Base-by-base conservation (phyloP, 2,113 vertebrate genomes). In the Phaetusa simplex region DNA sequence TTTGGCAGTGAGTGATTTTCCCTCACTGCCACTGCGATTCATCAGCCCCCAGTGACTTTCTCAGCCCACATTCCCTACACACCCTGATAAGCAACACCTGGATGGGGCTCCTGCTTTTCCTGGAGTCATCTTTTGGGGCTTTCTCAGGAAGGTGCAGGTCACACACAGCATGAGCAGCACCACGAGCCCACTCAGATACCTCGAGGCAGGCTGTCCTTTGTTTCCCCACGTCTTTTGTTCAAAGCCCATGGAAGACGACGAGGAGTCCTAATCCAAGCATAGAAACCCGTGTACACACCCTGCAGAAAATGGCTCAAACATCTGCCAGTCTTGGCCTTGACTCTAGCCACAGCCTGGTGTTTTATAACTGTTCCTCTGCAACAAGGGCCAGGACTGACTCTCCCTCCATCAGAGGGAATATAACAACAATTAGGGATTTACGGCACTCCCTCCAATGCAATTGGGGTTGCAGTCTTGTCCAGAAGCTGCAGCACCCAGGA, bases 41-140 rank as follows among this genome's bases (percentile, higher is more conserved):
- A 42, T 79, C 71, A 92, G 32, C 22, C 45, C 19, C 32, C 62
- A 32, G 32, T 3, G 11, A 81, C 26, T 42, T 87, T 34, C 43
- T 43, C 42, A 67, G 70, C 56, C 59, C 52, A 29, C 5, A 1
- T 8, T 24, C 14, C 58, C 59, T 55, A n/a, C 9, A 3, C 20
- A 30, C 26, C 6, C 72, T 24, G 2, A 66, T 9, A 1, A 72
- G 30, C 0, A 0, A 40, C 12, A 62, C 6, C 30, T 43, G 23
- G 10, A 38, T 21, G 4, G 38, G 21, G 26, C 1, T 56, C 40
- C 73, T 78, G 11, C 61, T 77, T 80, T 69, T 79, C 40, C 27
- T 65, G 14, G 8, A 78, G 8, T 53, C 65, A 34, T 9, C 30
- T 83, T 73, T 8, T n/a, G 29, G 30, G 42, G 14, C 27, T 72